phyloP scores from a whole-genome alignment of 2,797 vertebrate genomes.

The Pantherophis vulpinus region DNA sequence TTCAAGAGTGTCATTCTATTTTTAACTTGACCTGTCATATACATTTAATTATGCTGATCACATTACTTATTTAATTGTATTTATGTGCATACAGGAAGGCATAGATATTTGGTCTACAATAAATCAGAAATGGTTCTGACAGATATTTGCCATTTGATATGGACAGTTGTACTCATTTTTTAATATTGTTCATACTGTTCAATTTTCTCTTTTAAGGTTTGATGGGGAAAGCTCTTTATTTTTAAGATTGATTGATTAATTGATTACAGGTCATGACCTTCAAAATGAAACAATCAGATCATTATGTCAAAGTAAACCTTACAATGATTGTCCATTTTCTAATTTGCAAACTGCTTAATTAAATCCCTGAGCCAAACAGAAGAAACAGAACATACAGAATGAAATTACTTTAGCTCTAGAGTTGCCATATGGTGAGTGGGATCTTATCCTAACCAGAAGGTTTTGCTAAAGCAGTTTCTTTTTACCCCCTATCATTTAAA shows the following conservation, averaged over 20 bases:
- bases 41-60: constrained; percentile 26
- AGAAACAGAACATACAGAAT: not conserved
- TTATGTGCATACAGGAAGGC: constrained; percentile 24
- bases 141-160: not conserved
- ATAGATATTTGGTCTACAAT: not conserved
- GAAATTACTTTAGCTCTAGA: not conserved
- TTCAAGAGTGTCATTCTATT: not conserved
- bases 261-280: not conserved
- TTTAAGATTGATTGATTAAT: not conserved
- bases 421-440: not conserved
- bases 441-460: not conserved
- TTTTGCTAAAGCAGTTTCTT: not conserved
- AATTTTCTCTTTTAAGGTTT: not conserved
- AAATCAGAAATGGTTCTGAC: constrained; percentile 9
- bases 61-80: constrained; percentile 10
- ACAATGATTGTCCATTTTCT: constrained; percentile 7
- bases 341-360: not conserved
- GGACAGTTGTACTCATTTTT: not conserved
- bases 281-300: not conserved
- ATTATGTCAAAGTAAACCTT: not conserved
- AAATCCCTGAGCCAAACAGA: not conserved
- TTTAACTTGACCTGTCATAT: not conserved
- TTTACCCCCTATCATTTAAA: not conserved
- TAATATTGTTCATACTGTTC: not conserved
- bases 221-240: not conserved